Conservation (phyloP, 2,113 vertebrate genomes). For the Xenopus laevis region DNA sequence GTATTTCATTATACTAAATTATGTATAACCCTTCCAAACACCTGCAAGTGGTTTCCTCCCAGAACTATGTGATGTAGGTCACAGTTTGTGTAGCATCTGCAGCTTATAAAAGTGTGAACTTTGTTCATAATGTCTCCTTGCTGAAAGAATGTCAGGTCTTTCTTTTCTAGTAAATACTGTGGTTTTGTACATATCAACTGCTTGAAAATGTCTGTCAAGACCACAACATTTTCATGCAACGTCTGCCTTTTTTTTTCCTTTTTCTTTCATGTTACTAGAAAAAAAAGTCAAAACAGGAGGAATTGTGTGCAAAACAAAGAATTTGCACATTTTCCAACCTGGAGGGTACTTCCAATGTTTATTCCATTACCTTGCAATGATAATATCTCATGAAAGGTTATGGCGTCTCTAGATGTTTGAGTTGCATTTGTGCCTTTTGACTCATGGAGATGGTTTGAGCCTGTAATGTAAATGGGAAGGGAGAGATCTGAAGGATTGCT, state of each 20-base stretch:
- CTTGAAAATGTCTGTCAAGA: not conserved
- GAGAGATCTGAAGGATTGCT: too few relatives aligned
- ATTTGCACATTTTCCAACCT: constrained; percentile 2
- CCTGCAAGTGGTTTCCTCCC: constrained; percentile 1
- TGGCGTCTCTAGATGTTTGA: not conserved
- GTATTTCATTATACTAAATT: not conserved
- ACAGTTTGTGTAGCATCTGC: not conserved
- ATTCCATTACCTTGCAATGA: not conserved
- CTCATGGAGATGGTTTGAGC: too few relatives aligned
- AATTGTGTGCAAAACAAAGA: not conserved
- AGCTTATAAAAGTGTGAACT: constrained; percentile 5
- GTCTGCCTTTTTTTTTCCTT: not conserved
- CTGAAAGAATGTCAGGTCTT: not conserved
- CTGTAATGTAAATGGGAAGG: too few relatives aligned
- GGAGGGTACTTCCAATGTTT: not conserved
- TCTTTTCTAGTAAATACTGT: not conserved
- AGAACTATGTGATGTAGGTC: not conserved
- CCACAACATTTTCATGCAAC: not conserved
- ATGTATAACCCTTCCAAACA: not conserved
- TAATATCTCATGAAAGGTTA: not conserved
- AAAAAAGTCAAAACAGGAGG: not conserved
- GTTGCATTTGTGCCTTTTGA: not conserved
- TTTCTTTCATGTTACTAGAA: not conserved
- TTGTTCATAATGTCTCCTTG: not conserved
- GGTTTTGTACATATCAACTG: not conserved